Evolutionary conservation across 1,140 invertebrate genomes (phyloP), one percentile per base, ranked within the genome.

Genomic region (Asbolus verrucosus): DNA sequence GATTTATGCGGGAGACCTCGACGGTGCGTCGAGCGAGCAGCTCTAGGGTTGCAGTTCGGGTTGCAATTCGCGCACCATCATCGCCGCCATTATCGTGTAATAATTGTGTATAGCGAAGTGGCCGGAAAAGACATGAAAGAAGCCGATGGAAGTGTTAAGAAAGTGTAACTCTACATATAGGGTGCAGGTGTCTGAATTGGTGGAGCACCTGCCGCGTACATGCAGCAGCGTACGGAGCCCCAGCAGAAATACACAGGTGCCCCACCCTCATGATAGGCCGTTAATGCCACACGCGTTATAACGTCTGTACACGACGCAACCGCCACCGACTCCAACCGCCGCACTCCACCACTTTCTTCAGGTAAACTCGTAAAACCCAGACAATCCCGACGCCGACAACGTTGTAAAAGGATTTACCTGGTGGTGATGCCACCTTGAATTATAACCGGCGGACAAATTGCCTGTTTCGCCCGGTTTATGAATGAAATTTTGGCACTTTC

Each of bases 141-240:
- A 41, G 38, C 62, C 63, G 63, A 30, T 66, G 8, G 39, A 66
- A 66, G 63, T 66, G 63, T 66, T 66, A 71, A 71, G 69, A 71
- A 71, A 71, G 69, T 71, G 69, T 71, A 71, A 71, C 54, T 66
- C 62, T 43, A 71, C 62, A 66, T 70, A 43, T 70, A 65, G 33
- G 46, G 69, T 66, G 69, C 69, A 71, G 69, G 69, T 71, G 69
- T 61, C 38, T 65, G 13, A 5, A 6, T n/a, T n/a, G n/a, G n/a
- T n/a, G 61, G 61, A 41, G 69, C 69, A 65, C 62, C 62, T 66
- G 69, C 69, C 62, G 24, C 21, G 61, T 50, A 62, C 61, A 36
- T 33, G 69, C 18, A 59, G 14, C 39, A 66, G 39, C 67, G 11
- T 33, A 33, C 46, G 21, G 33, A 63, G 30, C 31, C 36, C 21